Evolutionary conservation across 2,797 vertebrate genomes (phyloP), one percentile per base, ranked within the genome.

Genomic region (Hapalemur alaotrensis): DNA sequence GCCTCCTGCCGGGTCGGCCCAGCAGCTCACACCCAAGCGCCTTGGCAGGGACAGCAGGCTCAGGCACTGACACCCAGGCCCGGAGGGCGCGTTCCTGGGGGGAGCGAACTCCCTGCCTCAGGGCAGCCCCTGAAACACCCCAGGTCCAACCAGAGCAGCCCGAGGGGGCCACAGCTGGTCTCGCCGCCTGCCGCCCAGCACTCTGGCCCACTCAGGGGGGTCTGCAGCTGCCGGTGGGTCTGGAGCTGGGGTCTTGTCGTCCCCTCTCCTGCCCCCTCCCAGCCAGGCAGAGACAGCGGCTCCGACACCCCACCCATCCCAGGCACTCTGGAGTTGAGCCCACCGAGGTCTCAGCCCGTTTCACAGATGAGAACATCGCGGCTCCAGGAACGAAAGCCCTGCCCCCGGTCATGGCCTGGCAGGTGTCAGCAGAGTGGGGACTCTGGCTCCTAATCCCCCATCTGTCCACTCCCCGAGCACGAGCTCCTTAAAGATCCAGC

Each of bases 21-120:
- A 30, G 48, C 11, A 38, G 18, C 18, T 1, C 4, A 14, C 1
- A 2, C n/a, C n/a, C 38, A 15, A 5, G 14, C 14, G 0, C 32
- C 48, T 32, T 5, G 13, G 8, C 50, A 3, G 4, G 1, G 8
- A 38, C 13, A 75, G 38, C n/a, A 22, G 46, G 13, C 32, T 4
- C 52, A 7, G 82, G 70, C 22, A 32, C 54, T 35, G 11, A 43
- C 12, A 0, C 14, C 17, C 30, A 2, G 32, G 38, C 35, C 0
- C 0, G 35, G 57, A n/a, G 7, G 0, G 25, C 22, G 0, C 23
- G 0, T 15, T 14, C 13, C 22, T 0, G 13, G 13, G 20, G 7
- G 1, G 22, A 3, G 13, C 35, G 5, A 14, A 22, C 28, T 2
- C 7, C 9, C 35, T 9, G 41, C 59, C 54, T 30, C 25, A 25